Evolutionary conservation across 1,140 invertebrate genomes (phyloP).

Genomic region (Trichonephila clavata): DNA sequence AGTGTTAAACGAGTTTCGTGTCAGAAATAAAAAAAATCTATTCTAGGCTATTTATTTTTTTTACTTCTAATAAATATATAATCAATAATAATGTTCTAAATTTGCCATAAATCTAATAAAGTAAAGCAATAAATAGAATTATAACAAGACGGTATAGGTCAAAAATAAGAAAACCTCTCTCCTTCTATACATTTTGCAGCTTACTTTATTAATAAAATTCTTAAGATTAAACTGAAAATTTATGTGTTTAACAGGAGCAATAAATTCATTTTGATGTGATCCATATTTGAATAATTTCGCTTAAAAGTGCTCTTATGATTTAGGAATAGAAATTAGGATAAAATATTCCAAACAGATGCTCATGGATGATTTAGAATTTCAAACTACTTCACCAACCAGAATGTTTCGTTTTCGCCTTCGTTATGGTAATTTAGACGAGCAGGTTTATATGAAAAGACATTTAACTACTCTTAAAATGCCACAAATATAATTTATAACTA

Average conservation of each 20-base stretch:
- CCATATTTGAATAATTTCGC: background rate
- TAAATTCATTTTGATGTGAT: background rate
- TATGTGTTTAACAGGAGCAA: background rate
- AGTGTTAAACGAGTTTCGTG: no score
- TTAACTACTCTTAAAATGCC: background rate
- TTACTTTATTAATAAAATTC: background rate
- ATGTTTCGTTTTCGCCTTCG: background rate
- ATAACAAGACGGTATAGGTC: no score
- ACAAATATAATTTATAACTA: background rate
- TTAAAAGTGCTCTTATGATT: background rate
- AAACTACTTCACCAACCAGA: background rate
- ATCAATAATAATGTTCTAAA: no score
- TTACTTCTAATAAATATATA: no score
- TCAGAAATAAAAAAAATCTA: no score
- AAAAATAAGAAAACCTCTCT: no score
- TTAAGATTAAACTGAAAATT: background rate
- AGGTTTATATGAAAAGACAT: background rate
- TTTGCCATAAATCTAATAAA: no score
- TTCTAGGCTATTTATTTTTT: no score
- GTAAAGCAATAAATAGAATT: no score
- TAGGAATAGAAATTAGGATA: background rate
- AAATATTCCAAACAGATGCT: constrained; percentile 11
- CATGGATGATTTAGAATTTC: background rate
- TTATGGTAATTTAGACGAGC: background rate
- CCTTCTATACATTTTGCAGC: background rate